Conservation (phyloP, 2,113 vertebrate genomes). For the Epinephelus cyanopodus region DNA sequence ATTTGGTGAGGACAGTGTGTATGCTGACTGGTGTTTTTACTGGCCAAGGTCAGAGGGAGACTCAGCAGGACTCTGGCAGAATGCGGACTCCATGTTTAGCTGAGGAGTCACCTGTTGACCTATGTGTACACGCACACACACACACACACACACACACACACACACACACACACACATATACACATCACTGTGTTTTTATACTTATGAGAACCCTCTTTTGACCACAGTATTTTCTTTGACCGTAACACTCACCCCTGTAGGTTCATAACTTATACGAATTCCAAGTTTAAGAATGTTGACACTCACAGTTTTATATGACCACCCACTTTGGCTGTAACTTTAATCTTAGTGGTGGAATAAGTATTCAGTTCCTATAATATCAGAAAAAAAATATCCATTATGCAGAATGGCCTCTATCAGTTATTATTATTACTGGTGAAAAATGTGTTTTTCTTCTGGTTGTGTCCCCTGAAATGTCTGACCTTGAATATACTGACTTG, state of each 20-base stretch:
- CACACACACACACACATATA: background rate
- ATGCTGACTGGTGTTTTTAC: slow-evolving; percentile 48
- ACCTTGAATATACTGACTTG: no score
- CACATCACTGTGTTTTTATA: background rate
- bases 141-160: background rate
- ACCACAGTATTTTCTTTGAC: background rate
- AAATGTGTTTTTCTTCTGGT: no score
- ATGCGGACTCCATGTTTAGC: slow-evolving; percentile 20
- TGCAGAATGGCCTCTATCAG: no score
- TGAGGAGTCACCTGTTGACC: slow-evolving; percentile 18
- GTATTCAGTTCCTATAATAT: no score
- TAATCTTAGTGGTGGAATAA: no score
- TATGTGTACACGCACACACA: background rate
- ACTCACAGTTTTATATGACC: background rate
- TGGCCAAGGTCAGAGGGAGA: slow-evolving; percentile 30
- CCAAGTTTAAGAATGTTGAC: background rate
- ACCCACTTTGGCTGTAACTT: no score
- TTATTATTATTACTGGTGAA: background rate
- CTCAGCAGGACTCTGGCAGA: slow-evolving; percentile 20
- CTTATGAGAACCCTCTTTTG: background rate
- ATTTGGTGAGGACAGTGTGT: slow-evolving; percentile 29
- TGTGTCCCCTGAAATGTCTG: no score
- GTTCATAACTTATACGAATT: background rate
- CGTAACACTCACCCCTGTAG: background rate
- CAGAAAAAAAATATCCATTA: no score